Evolutionary conservation across 2,797 vertebrate species (phyloP), one percentile per base, ranked within the genome.

Genomic region (Pipistrellus pygmaeus): DNA sequence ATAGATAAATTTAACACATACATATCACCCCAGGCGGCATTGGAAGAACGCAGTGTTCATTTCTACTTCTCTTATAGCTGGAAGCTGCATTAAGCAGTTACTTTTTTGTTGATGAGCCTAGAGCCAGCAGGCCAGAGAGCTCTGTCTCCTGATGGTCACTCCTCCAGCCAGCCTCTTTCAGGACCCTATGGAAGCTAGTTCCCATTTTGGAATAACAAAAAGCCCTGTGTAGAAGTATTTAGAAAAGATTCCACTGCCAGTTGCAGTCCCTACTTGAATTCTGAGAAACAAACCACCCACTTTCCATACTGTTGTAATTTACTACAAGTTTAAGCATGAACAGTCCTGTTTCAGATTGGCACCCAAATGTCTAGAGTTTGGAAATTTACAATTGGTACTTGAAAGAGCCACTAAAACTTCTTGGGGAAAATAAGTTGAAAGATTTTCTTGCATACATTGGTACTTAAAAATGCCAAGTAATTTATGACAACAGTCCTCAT

Each of bases 311-410:
- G 87, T 95, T 97, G 95, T 96, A 94, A 93, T 97, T 96, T 95
- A 90, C 96, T 96, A 76, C 97, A 97, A 96, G 97, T 97, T 97
- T 96, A 94, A 97, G 97, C 98, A 97, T 0, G 97, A 98, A 90
- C 94, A 89, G 93, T 91, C 96, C 96, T 96, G 95, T 94, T 94
- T 96, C 95, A 97, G 97, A 95, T 96, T 95, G 97, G 96, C 62
- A 97, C 97, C 97, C 95, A 92, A 89, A 48, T 87, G 96, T 96
- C 97, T 97, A 94, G 96, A 92, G 66, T 97, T 87, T 97, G 93
- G 91, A 97, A 93, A 97, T 97, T 95, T 96, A 94, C 91, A 96
- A 95, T 93, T 95, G 96, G 95, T 92, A 90, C 94, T 90, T 97
- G 81, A 96, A 97, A 97, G 96, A 98, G 88, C 78, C 97, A 96